Evolutionary conservation across 2,888 invertebrate genomes (phyloP).

Genomic region (Rotaria socialis): DNA sequence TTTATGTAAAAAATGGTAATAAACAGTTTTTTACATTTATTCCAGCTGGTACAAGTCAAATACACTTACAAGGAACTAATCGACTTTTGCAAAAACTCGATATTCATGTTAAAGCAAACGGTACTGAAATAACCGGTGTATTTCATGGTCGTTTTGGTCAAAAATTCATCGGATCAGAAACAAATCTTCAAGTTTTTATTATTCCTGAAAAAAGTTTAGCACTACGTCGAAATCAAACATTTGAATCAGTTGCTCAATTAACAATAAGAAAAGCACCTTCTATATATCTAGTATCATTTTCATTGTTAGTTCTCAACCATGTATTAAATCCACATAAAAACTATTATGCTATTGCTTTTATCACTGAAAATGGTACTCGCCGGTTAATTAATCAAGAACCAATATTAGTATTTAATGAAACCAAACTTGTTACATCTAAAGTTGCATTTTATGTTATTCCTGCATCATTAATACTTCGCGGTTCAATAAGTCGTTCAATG

Average conservation of each 20-base stretch:
- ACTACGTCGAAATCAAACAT: background rate
- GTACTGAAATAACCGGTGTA: background rate
- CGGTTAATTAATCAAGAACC: background rate
- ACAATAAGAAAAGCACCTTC: background rate
- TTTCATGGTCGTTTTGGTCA: background rate
- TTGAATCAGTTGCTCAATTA: background rate
- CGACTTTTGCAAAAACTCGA: background rate
- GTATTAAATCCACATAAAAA: background rate
- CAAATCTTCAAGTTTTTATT: background rate
- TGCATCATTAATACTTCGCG: background rate
- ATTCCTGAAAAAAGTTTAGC: background rate
- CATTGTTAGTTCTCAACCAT: background rate
- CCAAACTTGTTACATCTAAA: background rate
- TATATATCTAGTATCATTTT: conserved; percentile 12
- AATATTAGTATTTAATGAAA: background rate
- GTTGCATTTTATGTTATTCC: background rate
- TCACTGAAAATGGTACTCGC: background rate
- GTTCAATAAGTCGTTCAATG: background rate
- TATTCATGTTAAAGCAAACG: background rate
- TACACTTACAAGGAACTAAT: background rate
- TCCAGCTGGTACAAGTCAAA: conserved; percentile 29
- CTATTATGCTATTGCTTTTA: background rate
- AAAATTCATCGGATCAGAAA: background rate
- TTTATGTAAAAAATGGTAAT: background rate
- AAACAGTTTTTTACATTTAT: background rate